Evolutionary conservation across 2,113 vertebrate species (phyloP), one percentile per base, ranked within the genome.

Genomic region (Pampusana beccarii): DNA sequence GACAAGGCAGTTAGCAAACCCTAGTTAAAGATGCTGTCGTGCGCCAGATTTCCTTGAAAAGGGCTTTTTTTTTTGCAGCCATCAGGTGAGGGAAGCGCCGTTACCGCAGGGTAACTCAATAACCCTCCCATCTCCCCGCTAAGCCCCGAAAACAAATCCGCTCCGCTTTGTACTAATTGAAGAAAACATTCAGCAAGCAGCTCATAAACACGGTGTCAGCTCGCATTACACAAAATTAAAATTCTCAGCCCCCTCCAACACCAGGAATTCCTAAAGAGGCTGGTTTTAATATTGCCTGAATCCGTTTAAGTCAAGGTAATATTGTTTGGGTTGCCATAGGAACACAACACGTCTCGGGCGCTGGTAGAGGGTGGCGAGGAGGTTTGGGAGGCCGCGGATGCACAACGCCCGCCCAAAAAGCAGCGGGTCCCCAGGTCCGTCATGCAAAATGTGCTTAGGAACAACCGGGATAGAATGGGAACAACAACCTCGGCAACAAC

Each of bases 141-240:
- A 82, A 96, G 95, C 91, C 95, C 91, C 10, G 54, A 66, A 67
- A 95, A 84, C 94, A 95, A 95, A 96, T 96, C 96, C 53, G 1
- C 78, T 72, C 93, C 8, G 71, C 92, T 92, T 83, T 65, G 83
- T 50, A 20, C 92, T 97, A 96, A 97, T 96, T 92, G 94, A 95
- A 96, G 94, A 88, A 93, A 97, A 92, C 95, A 91, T 48, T 24
- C 85, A 61, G 94, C 80, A 48, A 93, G 94, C 72, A 74, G 83
- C 95, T 97, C 96, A 97, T 96, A 96, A 96, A 90, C 89, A 90
- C n/a, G 54, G 92, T 94, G 94, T 97, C 95, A 96, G 89, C 84
- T 97, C 95, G 70, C 78, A 96, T 95, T 96, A 95, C 84, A n/a
- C 73, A 10, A 94, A 97, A 97, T 97, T 96, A 96, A 96, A 94